phyloP scores from a whole-genome alignment of 2,797 vertebrate species.

The Acrossocheilus fasciatus region DNA sequence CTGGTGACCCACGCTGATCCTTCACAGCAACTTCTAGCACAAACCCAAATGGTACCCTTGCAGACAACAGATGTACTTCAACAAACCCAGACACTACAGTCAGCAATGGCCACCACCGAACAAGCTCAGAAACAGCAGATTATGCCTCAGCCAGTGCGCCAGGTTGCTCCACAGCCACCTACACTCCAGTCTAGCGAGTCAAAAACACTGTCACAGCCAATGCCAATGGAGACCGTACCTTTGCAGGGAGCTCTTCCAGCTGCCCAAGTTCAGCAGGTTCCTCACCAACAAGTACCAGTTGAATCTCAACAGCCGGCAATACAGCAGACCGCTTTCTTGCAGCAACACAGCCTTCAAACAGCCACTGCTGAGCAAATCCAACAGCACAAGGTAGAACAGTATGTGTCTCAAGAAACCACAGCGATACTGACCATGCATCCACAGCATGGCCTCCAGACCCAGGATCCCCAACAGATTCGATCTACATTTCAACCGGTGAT shows the following conservation, averaged over 20 bases:
- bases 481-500: conserved; percentile 52
- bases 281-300: conserved; percentile 44
- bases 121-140: conserved; percentile 64
- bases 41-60: conserved; percentile 9
- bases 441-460: conserved; percentile 67
- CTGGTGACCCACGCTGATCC: conserved; percentile 61
- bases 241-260: background rate
- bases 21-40: conserved; percentile 41
- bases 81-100: conserved; percentile 41
- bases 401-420: conserved; percentile 56
- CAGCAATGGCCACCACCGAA: conserved; percentile 23
- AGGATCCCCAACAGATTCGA: conserved; percentile 65
- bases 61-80: conserved; percentile 39
- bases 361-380: conserved; percentile 38
- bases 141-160: conserved; percentile 51
- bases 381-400: conserved; percentile 43
- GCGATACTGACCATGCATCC: conserved; percentile 57
- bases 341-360: conserved; percentile 29
- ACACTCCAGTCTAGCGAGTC: conserved; percentile 33
- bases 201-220: conserved; percentile 33
- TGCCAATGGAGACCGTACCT: conserved; percentile 4
- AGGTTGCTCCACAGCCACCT: conserved; percentile 1
- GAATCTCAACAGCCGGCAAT: conserved; percentile 45
- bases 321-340: conserved; percentile 50
- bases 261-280: conserved; percentile 44